Evolutionary conservation across 2,113 vertebrate species (phyloP).

Genomic region (Sphaerodactylus townsendi): DNA sequence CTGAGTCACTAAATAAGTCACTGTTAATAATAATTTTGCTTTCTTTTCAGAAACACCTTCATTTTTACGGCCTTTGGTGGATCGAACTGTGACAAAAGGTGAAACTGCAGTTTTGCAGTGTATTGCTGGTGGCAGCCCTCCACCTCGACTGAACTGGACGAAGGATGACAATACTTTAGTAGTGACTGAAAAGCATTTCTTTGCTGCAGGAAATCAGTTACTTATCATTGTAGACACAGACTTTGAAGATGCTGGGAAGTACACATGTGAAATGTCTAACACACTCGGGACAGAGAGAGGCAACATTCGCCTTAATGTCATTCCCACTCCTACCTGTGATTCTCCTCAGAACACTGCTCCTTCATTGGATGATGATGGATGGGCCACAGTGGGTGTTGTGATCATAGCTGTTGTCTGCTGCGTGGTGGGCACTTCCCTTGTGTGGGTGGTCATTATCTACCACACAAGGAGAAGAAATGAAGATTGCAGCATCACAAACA

Average conservation of each 20-base stretch:
- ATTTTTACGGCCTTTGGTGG: slow-evolving; percentile 89
- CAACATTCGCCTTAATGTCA: slow-evolving; percentile 84
- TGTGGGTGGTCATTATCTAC: slow-evolving; percentile 99
- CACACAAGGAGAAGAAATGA: slow-evolving; percentile 92
- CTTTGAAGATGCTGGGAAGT: slow-evolving; percentile 88
- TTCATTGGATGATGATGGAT: slow-evolving; percentile 84
- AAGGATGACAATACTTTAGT: slow-evolving; percentile 91
- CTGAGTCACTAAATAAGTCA: background rate
- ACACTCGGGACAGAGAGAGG: slow-evolving; percentile 91
- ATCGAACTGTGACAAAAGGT: slow-evolving; percentile 90
- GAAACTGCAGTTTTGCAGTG: slow-evolving; percentile 95
- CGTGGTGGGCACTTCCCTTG: slow-evolving; percentile 96
- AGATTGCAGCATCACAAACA: slow-evolving; percentile 96
- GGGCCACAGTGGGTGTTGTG: slow-evolving; percentile 95
- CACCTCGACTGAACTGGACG: slow-evolving; percentile 93
- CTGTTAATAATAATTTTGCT: background rate
- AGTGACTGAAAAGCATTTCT: slow-evolving; percentile 94
- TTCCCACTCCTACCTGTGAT: slow-evolving; percentile 92
- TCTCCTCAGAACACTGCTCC: slow-evolving; percentile 78
- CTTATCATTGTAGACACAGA: slow-evolving; percentile 94
- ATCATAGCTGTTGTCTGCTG: slow-evolving; percentile 98
- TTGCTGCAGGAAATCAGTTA: slow-evolving; percentile 93
- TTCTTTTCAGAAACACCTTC: slow-evolving; percentile 87
- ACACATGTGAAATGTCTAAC: slow-evolving; percentile 98
- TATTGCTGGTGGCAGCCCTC: slow-evolving; percentile 92